Evolutionary conservation across 2,113 vertebrate genomes (phyloP).

Genomic region (Cinclus mexicanus): DNA sequence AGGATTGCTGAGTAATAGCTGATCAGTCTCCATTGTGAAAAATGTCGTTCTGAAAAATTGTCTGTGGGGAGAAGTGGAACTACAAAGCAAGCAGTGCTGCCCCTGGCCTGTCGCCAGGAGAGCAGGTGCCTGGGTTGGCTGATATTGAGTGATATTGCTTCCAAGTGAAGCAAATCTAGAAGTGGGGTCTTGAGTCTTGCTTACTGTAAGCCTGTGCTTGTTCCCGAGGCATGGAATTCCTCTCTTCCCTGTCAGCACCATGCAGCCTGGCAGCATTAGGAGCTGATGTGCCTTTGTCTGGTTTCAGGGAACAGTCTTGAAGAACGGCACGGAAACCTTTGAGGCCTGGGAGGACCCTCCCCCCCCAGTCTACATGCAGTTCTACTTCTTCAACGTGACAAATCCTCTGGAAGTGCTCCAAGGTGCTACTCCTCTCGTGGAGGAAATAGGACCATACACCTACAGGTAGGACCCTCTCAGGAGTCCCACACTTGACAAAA

Average conservation of each 20-base stretch:
- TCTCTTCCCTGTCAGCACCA: not conserved
- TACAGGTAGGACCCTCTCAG: slow-evolving; percentile 81
- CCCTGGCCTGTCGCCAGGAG: not conserved
- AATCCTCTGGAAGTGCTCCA: slow-evolving; percentile 82
- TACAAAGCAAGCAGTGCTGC: not conserved
- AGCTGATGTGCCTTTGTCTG: not conserved
- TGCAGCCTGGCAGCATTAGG: not conserved
- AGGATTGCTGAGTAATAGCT: not conserved
- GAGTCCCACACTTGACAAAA: not conserved
- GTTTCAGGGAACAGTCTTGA: slow-evolving; percentile 85
- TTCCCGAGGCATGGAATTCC: not conserved
- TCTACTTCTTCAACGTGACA: slow-evolving; percentile 92
- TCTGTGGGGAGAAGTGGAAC: not conserved
- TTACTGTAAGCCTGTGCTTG: not conserved
- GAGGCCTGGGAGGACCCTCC: slow-evolving; percentile 88
- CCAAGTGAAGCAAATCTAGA: not conserved
- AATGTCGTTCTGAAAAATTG: not conserved
- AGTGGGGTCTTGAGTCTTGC: accelerated
- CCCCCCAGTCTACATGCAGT: slow-evolving; percentile 90
- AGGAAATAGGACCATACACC: slow-evolving; percentile 89
- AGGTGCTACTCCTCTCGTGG: slow-evolving; percentile 80
- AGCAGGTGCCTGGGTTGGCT: not conserved
- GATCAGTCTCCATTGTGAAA: not conserved
- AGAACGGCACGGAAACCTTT: slow-evolving; percentile 87
- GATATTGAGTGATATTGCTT: not conserved